These are phyloP conservation scores for Eurosta solidaginis DNA, from an alignment of 1,140 invertebrate species.

Conservation along the genomic window DNA sequence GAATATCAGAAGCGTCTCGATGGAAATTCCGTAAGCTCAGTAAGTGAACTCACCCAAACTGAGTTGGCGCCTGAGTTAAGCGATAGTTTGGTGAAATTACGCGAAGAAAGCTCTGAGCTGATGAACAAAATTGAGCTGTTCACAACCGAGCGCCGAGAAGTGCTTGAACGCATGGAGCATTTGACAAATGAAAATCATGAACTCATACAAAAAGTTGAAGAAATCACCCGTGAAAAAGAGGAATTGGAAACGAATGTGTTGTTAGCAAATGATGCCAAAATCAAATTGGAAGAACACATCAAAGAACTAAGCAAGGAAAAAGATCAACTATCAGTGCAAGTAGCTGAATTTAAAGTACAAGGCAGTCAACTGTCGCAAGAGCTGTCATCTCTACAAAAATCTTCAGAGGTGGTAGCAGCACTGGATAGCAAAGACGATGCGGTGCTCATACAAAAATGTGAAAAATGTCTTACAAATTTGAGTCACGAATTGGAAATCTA, in stretches of 20 bases:
- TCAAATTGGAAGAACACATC: conserved; percentile 42
- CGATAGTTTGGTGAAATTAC: conserved; percentile 63
- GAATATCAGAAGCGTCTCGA: conserved; percentile 61
- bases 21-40: conserved; percentile 33
- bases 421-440: conserved; percentile 42
- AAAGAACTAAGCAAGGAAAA: conserved; percentile 39
- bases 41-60: conserved; percentile 51
- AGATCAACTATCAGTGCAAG: conserved; percentile 41
- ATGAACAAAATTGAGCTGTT: conserved; percentile 71
- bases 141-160: conserved; percentile 68
- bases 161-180: conserved; percentile 71
- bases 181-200: conserved; percentile 67
- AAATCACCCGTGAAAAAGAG: conserved; percentile 65
- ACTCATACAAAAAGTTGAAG: conserved; percentile 63
- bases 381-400: conserved; percentile 52
- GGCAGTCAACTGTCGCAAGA: conserved; percentile 44
- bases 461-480: conserved; percentile 47
- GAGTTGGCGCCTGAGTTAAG: conserved; percentile 60
- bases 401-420: conserved; percentile 50
- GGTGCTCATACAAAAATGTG: conserved; percentile 50
- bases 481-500: conserved; percentile 54
- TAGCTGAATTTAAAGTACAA: conserved; percentile 41
- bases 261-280: conserved; percentile 30
- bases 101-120: conserved; percentile 66
- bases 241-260: conserved; percentile 52